phyloP scores from a whole-genome alignment of 2,888 invertebrate species.

The Drosophila niveifrons region DNA sequence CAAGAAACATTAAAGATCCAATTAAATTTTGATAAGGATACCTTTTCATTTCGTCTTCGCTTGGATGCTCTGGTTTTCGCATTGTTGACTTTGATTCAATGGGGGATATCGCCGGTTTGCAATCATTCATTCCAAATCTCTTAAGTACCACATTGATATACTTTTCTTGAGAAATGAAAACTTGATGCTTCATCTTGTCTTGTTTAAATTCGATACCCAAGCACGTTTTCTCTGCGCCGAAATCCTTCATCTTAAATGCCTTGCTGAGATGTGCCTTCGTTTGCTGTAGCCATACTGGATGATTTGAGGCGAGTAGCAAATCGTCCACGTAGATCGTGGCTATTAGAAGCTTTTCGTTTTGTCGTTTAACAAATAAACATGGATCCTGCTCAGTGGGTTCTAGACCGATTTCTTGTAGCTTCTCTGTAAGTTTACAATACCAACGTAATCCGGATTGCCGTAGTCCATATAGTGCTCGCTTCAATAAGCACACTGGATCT shows the following conservation, averaged over 20 bases:
- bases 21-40: too few species aligned
- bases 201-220: slow-evolving; percentile 5
- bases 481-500: slow-evolving; percentile 3
- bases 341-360: too few species aligned
- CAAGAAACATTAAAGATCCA: too few species aligned
- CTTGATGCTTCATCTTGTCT: neutral
- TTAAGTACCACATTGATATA: neutral
- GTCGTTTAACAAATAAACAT: too few species aligned
- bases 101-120: slow-evolving; percentile 10
- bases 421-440: neutral
- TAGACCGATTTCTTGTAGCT: neutral
- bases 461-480: neutral
- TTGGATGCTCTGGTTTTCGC: neutral
- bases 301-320: too few species aligned
- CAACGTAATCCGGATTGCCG: neutral
- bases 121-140: slow-evolving; percentile 14
- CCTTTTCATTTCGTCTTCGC: too few species aligned
- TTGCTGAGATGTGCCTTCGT: too few species aligned
- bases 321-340: too few species aligned
- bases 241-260: too few species aligned
- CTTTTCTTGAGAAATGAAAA: slow-evolving; percentile 1
- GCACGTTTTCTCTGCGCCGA: too few species aligned
- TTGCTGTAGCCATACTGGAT: too few species aligned
- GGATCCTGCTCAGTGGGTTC: neutral
- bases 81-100: neutral